Base-by-base conservation (phyloP, 2,113 vertebrate species). In the Macrotis lagotis region DNA sequence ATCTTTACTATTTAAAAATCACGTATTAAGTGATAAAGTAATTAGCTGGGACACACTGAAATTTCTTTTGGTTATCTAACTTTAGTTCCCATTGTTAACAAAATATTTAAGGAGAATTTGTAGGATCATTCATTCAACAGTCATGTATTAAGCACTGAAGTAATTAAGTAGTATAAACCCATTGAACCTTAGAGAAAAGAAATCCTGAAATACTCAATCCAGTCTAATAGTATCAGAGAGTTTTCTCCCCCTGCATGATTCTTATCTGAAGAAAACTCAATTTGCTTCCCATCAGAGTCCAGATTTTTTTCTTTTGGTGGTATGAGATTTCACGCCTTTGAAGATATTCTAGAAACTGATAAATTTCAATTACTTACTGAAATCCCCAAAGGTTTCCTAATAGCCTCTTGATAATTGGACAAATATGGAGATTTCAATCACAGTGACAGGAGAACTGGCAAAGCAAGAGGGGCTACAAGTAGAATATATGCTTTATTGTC, bases 361-460 rank as follows among this genome's bases (percentile, higher is more conserved):
- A 25, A 74, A 48, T 90, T 93, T 95, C 89, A 95, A 93, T 52
- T 91, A 88, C 2, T n/a, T 93, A 47, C 31, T 92, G 0, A 25
- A 53, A 90, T 96, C 50, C 48, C 47, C 90, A 53, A 95, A 96
- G 93, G 95, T 50, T 48, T 95, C 92, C 44, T 91, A 94, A 88
- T 92, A 28, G 74, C 90, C 91, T 50, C n/a, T 90, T 90, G 96
- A 83, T 95, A 90, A 89, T n/a, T 52, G n/a, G 55, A 28, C 48
- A 94, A 37, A 55, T 31, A 90, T 0, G 31, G 37, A n/a, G 50
- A 91, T 47, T 94, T 91, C 7, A 26, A 22, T 93, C 90, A 90
- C 51, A 50, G 7, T 52, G 51, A 14, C 51, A 6, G 50, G 48
- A 22, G 92, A 90, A 50, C 12, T 47, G 88, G 55, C 14, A 50